These are phyloP conservation scores for Thrips palmi DNA, from an alignment of 1,140 invertebrate genomes.

Conservation along the genomic window DNA sequence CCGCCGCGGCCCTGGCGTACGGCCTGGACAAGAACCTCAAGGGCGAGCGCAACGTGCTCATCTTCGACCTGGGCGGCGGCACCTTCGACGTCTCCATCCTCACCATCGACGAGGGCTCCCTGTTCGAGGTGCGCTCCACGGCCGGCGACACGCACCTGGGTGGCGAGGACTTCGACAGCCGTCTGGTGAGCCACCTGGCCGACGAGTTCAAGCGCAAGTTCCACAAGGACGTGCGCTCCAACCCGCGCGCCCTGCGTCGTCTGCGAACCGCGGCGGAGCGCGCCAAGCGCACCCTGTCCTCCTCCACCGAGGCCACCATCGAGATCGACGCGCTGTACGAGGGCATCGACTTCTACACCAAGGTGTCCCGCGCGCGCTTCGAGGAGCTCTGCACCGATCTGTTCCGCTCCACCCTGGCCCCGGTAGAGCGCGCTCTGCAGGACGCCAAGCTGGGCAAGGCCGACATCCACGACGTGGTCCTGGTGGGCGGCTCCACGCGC, in stretches of 20 bases:
- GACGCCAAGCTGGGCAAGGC: conserved; percentile 56
- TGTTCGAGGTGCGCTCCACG: conserved; percentile 63
- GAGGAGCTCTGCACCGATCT: conserved; percentile 41
- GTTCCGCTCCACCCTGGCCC: conserved; percentile 34
- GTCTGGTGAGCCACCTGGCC: conserved; percentile 53
- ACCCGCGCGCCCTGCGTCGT: conserved; percentile 32
- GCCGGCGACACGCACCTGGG: conserved; percentile 57
- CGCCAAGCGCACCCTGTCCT: conserved; percentile 35
- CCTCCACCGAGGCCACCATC: conserved; percentile 33
- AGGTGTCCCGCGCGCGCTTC: conserved; percentile 37
- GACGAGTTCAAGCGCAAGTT: conserved; percentile 35
- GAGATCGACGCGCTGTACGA: conserved; percentile 35
- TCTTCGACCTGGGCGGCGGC: conserved; percentile 56
- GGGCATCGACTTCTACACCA: conserved; percentile 39
- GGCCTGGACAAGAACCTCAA: conserved; percentile 56
- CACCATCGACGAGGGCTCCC: conserved; percentile 64
- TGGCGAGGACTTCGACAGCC: conserved; percentile 64
- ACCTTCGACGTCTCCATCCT: conserved; percentile 77
- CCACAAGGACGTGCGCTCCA: conserved; percentile 26
- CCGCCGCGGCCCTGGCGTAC: conserved; percentile 58
- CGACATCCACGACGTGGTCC: conserved; percentile 53
- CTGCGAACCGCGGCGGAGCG: conserved; percentile 43
- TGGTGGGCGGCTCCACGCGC: conserved; percentile 62
- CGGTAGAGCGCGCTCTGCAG: conserved; percentile 45
- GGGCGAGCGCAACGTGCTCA: conserved; percentile 54